phyloP scores from a whole-genome alignment of 2,888 invertebrate species.

The Megaustenia siamemsis region DNA sequence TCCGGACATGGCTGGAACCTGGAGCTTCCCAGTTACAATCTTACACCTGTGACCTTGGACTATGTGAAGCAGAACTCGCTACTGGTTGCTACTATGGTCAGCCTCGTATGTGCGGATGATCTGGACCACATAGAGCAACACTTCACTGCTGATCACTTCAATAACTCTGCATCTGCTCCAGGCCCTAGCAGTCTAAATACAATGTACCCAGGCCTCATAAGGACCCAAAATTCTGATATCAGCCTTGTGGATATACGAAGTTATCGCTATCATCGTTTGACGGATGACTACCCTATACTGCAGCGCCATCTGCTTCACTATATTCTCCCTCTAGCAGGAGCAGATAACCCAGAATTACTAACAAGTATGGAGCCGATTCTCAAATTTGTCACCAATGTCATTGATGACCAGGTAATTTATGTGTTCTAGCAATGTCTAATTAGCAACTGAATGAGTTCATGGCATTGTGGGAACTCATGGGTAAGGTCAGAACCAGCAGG shows the following conservation, averaged over 20 bases:
- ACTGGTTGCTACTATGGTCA: conserved; percentile 75
- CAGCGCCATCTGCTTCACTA: conserved; percentile 72
- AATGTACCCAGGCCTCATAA: conserved; percentile 31
- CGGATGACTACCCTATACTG: conserved; percentile 71
- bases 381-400: conserved; percentile 73
- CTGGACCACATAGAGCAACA: conserved; percentile 72
- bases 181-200: neutral
- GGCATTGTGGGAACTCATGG: too few species aligned
- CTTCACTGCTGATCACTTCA: conserved; percentile 68
- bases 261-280: conserved; percentile 74
- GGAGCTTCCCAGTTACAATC: conserved; percentile 52
- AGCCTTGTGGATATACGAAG: conserved; percentile 74
- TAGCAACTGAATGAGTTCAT: too few species aligned
- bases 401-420: conserved; percentile 62
- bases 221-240: conserved; percentile 67
- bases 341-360: conserved; percentile 71
- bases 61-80: conserved; percentile 74
- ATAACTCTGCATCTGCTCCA: conserved; percentile 25
- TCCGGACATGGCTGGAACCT: conserved; percentile 40
- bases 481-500: too few species aligned
- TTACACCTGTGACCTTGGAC: conserved; percentile 74
- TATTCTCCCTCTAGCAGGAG: conserved; percentile 72
- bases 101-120: conserved; percentile 74
- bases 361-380: conserved; percentile 71
- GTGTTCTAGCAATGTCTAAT: too few species aligned